Percentiles rank a stretch among this genome's conserved stretches.
Evolutionary conservation across 2,797 vertebrate genomes (phyloP).

Genomic region (Gymnothorax javanicus): DNA sequence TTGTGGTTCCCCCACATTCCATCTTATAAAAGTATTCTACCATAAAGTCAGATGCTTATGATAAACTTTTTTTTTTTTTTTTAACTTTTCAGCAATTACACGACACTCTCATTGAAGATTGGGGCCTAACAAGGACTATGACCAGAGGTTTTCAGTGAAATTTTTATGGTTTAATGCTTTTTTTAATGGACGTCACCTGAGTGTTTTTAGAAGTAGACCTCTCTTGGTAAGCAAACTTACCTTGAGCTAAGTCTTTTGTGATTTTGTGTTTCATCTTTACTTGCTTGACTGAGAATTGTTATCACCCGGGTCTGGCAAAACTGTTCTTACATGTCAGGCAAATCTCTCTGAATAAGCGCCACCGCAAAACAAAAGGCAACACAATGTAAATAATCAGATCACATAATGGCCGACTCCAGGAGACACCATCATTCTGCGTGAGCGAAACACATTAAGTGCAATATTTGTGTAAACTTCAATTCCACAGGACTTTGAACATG

Average conservation of each 20-base stretch:
- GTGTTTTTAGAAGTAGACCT: neutral
- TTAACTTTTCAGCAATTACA: neutral
- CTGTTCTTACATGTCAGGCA: neutral
- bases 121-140: neutral
- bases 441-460: neutral
- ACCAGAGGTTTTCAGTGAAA: neutral
- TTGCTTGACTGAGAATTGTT: neutral
- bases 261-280: neutral
- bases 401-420: neutral
- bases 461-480: conserved; percentile 1
- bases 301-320: neutral
- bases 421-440: neutral
- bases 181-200: neutral
- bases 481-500: neutral
- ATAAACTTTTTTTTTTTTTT: neutral
- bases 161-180: neutral
- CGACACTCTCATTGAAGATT: neutral
- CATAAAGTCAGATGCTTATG: neutral
- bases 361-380: neutral
- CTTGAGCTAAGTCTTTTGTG: neutral
- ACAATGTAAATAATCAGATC: neutral
- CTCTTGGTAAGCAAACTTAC: neutral
- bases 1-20: neutral
- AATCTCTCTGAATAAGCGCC: neutral
- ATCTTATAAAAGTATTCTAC: neutral